These are phyloP conservation scores for Thumatha senex DNA, from an alignment of 2,888 invertebrate genomes.

Conservation along the genomic window DNA sequence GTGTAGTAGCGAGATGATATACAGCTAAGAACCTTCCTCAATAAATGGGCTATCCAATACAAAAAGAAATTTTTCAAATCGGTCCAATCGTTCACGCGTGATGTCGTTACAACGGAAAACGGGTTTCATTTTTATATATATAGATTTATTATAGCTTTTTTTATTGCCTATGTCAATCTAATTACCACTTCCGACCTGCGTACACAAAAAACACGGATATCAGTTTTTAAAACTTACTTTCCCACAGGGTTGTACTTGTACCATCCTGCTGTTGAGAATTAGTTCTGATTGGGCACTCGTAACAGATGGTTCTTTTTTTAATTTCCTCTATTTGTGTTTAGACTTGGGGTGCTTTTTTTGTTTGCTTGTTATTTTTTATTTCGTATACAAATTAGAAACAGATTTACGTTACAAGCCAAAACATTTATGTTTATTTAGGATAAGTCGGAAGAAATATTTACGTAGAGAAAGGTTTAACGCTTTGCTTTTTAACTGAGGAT, in stretches of 20 bases:
- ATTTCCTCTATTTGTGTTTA: constrained; percentile 56
- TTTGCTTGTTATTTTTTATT: constrained; percentile 9
- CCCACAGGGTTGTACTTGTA: constrained; percentile 61
- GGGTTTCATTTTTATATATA: too few relatives aligned
- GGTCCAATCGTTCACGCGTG: too few relatives aligned
- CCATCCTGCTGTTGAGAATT: constrained; percentile 61
- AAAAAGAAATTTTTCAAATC: too few relatives aligned
- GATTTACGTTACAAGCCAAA: constrained; percentile 3
- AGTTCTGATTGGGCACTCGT: constrained; percentile 54
- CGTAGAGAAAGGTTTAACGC: neutral
- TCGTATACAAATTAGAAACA: constrained; percentile 16
- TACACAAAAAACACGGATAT: constrained; percentile 56
- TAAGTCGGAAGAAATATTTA: neutral
- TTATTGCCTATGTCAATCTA: constrained; percentile 1
- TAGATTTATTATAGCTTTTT: too few relatives aligned
- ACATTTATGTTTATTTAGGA: constrained; percentile 10
- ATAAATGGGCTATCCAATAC: too few relatives aligned
- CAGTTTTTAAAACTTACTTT: constrained; percentile 55
- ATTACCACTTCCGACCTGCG: constrained; percentile 16
- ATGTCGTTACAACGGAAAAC: too few relatives aligned
- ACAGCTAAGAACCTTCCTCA: too few relatives aligned
- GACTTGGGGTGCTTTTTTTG: constrained; percentile 23
- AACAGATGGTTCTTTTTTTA: constrained; percentile 67
- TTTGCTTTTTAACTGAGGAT: neutral
- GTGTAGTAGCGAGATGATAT: too few relatives aligned